Evolutionary conservation across 1,140 invertebrate species (phyloP), one percentile per base, ranked within the genome.

Genomic region (Heterodera carotae): DNA sequence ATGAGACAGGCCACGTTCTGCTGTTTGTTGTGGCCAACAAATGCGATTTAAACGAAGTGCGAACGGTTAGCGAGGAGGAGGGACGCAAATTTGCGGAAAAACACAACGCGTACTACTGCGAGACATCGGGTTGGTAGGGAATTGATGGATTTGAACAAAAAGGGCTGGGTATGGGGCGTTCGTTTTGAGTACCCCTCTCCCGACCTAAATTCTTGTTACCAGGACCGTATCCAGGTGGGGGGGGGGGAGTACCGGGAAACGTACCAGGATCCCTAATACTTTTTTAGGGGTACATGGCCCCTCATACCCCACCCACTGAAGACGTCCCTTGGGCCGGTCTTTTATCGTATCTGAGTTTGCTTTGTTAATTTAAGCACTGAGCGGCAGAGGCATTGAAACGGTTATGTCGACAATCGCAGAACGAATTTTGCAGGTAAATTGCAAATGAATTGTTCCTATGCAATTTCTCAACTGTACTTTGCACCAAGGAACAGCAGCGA

Each of bases 21-120:
- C 34, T 78, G 27, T 70, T 84, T 43, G 60, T 82, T 43, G 75
- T 82, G 56, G 81, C 72, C 22, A 82, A 82, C 39, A 82, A 82
- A 53, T 68, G 34, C 22, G 81, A 82, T 66, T 27, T 82, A n/a
- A 67, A 31, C n/a, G 39, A 33, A 31, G 8, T 29, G 27, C 78
- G 81, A 31, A 67, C 29, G 29, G 77, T 82, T 29, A 68, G 31
- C 15, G 53, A 59, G 33, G 39, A 48, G 48, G 81, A 82, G 59
- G 81, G 77, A 33, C 31, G 56, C 25, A 31, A 80, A 60, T 84
- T 79, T 56, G 81, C 82, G n/a, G 72, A 80, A 34, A 29, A 74
- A 18, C 72, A 75, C n/a, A 79, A 76, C 59, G 81, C 81, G 12
- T 48, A 70, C 7, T 82, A 83, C 43, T 82, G 77, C 66, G 81